A percentile compares a stretch with the other conserved stretches of the same genome.
Conservation (phyloP, 2,113 vertebrate species). For the Potamarius usumacintae region DNA sequence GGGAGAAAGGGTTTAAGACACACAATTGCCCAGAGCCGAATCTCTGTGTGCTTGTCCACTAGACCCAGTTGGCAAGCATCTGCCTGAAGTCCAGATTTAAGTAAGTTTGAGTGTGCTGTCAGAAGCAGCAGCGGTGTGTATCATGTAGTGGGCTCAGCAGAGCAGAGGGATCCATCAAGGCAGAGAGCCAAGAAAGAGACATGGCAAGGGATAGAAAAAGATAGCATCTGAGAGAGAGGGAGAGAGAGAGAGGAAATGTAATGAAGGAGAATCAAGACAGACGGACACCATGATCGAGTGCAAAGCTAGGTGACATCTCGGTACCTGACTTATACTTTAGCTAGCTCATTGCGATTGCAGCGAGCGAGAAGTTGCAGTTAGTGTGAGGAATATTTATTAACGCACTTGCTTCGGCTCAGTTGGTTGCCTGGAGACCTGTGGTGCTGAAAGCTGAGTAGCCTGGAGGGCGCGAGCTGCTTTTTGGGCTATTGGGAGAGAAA, state of each 20-base stretch:
- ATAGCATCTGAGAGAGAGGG: background rate
- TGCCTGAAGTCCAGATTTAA: constrained; percentile 29
- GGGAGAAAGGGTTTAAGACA: background rate
- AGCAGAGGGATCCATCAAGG: constrained; percentile 39
- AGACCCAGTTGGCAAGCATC: constrained; percentile 1
- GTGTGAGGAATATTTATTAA: constrained; percentile 36
- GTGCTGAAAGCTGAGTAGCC: constrained; percentile 52
- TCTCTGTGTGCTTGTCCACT: constrained; percentile 26
- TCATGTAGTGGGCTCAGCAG: constrained; percentile 22
- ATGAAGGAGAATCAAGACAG: background rate
- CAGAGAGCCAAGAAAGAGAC: constrained; percentile 13
- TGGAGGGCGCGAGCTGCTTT: constrained; percentile 37
- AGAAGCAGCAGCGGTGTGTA: constrained; percentile 10
- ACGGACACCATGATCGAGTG: background rate
- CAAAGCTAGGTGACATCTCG: background rate
- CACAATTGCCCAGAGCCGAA: background rate
- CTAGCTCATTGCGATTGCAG: constrained; percentile 7
- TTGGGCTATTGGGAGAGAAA: constrained; percentile 18
- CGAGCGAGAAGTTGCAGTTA: constrained; percentile 11
- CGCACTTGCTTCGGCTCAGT: constrained; percentile 27
- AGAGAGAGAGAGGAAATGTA: constrained; percentile 8
- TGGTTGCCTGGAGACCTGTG: constrained; percentile 53
- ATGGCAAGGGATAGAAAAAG: background rate
- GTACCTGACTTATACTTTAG: constrained; percentile 18
- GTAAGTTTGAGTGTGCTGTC: constrained; percentile 43